Conservation (phyloP, 2,113 vertebrate genomes). For the Upupa epops region DNA sequence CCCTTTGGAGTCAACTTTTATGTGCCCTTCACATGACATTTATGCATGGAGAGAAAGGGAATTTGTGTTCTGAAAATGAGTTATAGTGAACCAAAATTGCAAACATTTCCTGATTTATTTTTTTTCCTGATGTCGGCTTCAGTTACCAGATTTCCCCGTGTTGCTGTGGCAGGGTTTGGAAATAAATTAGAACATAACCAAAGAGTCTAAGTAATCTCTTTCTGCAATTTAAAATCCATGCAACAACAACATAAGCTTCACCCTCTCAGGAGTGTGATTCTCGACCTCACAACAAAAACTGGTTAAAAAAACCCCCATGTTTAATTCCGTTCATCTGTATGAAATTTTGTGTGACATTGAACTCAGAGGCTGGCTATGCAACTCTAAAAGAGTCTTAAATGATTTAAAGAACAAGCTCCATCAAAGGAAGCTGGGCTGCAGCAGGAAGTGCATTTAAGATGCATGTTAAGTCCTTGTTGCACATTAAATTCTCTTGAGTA, state of each 20-base stretch:
- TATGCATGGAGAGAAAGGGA: neutral
- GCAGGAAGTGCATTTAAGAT: neutral
- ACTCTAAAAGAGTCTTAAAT: neutral
- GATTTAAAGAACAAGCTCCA: neutral
- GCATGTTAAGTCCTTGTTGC: neutral
- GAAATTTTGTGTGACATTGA: neutral
- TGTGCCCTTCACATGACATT: slow-evolving; percentile 15
- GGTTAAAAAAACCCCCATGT: neutral
- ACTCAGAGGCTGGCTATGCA: neutral
- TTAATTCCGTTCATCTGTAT: neutral
- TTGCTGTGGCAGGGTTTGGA: neutral
- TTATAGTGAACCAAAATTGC: slow-evolving; percentile 45
- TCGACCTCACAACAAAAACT: neutral
- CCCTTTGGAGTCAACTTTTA: slow-evolving; percentile 20
- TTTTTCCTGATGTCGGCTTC: slow-evolving; percentile 6
- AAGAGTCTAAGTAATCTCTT: neutral
- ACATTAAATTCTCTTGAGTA: neutral
- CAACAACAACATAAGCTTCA: neutral
- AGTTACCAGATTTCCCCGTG: neutral
- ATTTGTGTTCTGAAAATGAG: slow-evolving; percentile 28
- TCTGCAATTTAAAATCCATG: neutral
- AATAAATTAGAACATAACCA: slow-evolving; percentile 21
- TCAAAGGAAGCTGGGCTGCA: neutral
- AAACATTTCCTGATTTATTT: slow-evolving; percentile 38
- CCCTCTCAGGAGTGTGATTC: neutral